Percentiles rank a stretch among this genome's conserved stretches.
phyloP scores from a whole-genome alignment of 2,113 vertebrate genomes.

The Mungos mungo region DNA sequence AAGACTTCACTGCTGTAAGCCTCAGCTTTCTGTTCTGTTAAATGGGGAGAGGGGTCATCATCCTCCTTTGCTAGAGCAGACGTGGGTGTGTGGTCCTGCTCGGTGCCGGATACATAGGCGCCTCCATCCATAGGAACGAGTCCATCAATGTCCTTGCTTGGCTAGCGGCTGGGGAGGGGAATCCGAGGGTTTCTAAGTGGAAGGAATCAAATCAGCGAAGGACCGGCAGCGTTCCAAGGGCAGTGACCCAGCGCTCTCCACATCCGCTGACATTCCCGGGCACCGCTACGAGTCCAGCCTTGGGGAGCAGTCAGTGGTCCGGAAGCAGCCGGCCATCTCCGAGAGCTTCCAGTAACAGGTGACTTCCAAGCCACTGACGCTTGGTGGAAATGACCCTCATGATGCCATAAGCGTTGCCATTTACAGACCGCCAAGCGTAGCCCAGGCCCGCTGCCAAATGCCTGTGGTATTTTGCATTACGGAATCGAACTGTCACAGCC shows the following conservation, averaged over 20 bases:
- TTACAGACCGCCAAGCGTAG: fast-evolving
- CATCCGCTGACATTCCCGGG: fast-evolving
- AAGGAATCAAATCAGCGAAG: neutral
- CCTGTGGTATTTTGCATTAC: fast-evolving
- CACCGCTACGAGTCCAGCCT: fast-evolving
- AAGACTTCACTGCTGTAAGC: neutral
- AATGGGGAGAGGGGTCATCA: slow-evolving; percentile 16
- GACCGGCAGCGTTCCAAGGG: neutral
- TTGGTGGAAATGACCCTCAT: neutral
- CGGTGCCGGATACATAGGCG: fast-evolving
- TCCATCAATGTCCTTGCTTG: fast-evolving
- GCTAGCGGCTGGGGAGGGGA: fast-evolving
- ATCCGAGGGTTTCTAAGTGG: neutral
- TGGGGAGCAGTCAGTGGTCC: neutral
- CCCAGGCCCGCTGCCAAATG: fast-evolving
- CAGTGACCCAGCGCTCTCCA: fast-evolving
- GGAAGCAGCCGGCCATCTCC: fast-evolving
- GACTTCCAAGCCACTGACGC: neutral
- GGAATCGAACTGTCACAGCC: neutral
- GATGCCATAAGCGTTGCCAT: fast-evolving
- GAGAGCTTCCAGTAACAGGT: neutral
- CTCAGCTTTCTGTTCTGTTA: slow-evolving; percentile 29
- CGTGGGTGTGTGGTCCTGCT: fast-evolving
- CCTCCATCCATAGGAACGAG: no score
- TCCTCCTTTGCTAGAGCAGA: neutral